phyloP scores from a whole-genome alignment of 2,888 invertebrate genomes.

The Heliothis peltigera region DNA sequence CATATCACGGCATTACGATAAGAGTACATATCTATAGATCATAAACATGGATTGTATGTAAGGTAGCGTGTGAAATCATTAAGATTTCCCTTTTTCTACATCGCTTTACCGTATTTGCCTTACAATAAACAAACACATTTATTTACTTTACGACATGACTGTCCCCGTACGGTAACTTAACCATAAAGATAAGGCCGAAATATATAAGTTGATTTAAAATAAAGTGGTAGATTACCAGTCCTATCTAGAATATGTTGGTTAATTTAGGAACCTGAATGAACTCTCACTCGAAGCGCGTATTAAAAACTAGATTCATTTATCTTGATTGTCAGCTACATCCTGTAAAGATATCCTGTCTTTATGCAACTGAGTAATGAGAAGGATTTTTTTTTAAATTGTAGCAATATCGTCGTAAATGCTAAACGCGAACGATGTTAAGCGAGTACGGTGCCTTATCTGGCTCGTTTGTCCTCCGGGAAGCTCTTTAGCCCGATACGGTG shows the following conservation, averaged over 20 bases:
- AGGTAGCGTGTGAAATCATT: slow-evolving; percentile 21
- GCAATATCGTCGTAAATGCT: slow-evolving; percentile 47
- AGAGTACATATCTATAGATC: background rate
- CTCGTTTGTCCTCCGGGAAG: slow-evolving; percentile 85
- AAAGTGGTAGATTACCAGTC: background rate
- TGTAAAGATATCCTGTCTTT: background rate
- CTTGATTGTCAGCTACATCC: background rate
- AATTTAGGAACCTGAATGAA: too few species aligned
- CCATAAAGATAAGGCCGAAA: background rate
- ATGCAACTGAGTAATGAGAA: slow-evolving; percentile 6
- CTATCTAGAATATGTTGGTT: background rate
- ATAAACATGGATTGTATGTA: background rate
- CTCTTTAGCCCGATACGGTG: slow-evolving; percentile 77
- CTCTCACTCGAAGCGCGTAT: background rate
- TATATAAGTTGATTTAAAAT: too few species aligned
- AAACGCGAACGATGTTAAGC: slow-evolving; percentile 48
- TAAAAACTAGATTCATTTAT: background rate
- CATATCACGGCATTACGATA: slow-evolving; percentile 17
- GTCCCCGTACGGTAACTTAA: slow-evolving; percentile 4
- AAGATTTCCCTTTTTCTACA: slow-evolving; percentile 5
- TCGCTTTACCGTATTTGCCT: slow-evolving; percentile 5
- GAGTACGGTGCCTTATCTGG: slow-evolving; percentile 78
- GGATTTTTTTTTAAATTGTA: slow-evolving; percentile 40
- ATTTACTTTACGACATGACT: slow-evolving; percentile 23
- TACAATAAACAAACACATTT: slow-evolving; percentile 11